Evolutionary conservation across 2,888 invertebrate genomes (phyloP), one percentile per base, ranked within the genome.

Genomic region (Kuschelorhynchus macadamiae): DNA sequence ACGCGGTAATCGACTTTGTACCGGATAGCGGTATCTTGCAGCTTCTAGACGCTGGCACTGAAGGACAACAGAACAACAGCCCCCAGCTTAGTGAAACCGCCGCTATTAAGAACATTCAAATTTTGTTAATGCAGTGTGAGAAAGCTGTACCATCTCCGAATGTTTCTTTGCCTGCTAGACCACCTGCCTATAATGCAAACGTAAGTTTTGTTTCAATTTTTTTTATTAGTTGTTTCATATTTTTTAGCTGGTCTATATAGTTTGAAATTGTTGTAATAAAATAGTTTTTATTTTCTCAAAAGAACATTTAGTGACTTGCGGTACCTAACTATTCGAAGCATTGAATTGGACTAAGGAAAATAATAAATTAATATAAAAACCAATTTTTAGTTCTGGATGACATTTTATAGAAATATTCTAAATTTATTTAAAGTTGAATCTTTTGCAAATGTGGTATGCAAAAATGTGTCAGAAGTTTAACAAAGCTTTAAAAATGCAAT

Each of bases 71-170:
- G n/a, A 33, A 14, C 50, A 75, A 73, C 11, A 86, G 85, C 60
- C 49, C 46, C 16, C 57, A 60, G 17, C 83, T 88, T 77, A 89
- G 89, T 78, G 93, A 93, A 80, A 91, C 91, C 81, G 89, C 91
- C 84, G 93, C 93, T 70, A 97, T 97, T 71, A 93, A 91, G 80
- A 94, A 92, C 47, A 97, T 97, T 79, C 93, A 95, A 79, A 92
- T 94, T 81, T 93, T 93, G 77, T 86, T 97, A 78, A 97, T 97
- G 96, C 92, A 91, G 77, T 92, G 89, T 79, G 94, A 94, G 83
- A 91, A 90, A 81, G 87, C 87, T 76, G 90, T 91, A 63, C 85
- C 86, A 75, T 87, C 87, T 75, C 86, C 87, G 53, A 85, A 86
- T 53, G 85, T 86, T 74, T 74, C 80, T n/a, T 63, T 81, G 81